These are phyloP conservation scores for Avahi laniger DNA, from an alignment of 2,797 vertebrate species.

Conservation along the genomic window DNA sequence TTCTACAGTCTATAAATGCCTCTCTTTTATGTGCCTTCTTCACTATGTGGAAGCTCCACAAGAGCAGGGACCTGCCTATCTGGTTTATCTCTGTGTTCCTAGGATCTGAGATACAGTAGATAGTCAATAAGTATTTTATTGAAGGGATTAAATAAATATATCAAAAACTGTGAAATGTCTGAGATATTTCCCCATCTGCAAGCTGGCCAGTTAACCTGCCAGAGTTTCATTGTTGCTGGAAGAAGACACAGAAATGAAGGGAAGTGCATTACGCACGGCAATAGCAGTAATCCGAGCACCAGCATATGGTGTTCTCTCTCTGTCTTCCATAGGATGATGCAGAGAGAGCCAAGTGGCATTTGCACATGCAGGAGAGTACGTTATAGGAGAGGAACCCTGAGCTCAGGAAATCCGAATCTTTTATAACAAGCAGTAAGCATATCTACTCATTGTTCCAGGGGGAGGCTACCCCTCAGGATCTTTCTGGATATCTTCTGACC, in stretches of 20 bases:
- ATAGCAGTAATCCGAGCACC: background rate
- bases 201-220: background rate
- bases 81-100: background rate
- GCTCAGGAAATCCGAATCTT: background rate
- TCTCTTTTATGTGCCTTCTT: background rate
- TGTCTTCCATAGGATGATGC: background rate
- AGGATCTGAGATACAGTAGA: background rate
- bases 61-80: background rate
- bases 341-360: background rate
- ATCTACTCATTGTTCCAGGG: background rate
- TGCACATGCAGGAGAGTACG: accelerated
- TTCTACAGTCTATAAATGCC: background rate
- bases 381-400: background rate
- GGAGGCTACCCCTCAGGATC: background rate
- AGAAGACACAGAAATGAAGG: background rate
- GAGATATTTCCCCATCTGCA: background rate
- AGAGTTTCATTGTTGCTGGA: background rate
- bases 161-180: background rate
- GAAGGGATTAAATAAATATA: background rate
- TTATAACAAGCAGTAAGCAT: background rate
- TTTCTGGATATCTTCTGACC: background rate
- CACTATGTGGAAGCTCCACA: background rate
- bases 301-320: background rate
- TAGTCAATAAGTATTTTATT: background rate
- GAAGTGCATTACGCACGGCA: background rate